Base-by-base conservation (phyloP, 2,797 vertebrate genomes). In the Enteromius mattozi region DNA sequence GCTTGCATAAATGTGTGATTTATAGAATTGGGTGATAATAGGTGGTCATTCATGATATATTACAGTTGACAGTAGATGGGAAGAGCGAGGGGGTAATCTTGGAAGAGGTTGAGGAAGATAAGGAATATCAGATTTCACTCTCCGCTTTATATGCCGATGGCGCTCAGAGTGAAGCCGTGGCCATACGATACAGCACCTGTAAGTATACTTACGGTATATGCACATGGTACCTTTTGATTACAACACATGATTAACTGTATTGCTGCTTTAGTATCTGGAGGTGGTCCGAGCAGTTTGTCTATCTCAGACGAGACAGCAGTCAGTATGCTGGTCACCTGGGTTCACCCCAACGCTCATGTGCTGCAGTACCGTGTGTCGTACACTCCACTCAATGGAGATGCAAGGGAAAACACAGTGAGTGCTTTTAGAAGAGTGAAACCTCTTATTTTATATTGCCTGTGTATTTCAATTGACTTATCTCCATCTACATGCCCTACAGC, bases 81-180 rank as follows among this genome's bases (percentile, higher is more conserved):
- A 92, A 92, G 2, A 94, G 94, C 72, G 94, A 91, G 2, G 93
- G 91, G 0, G 96, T 96, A 0, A 61, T 96, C 71, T 92, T 99
- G 89, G 93, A 96, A 24, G 95, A 93, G 3, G 92, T 99, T 89
- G 94, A 96, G 88, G 95, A 95, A 68, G 95, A 96, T 81, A 94
- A 93, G 0, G 97, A 98, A 78, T 98, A 98, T 79, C 96, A 97
- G 89, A 95, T 99, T 85, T 97, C 97, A 65, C 93, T 99, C 84
- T 97, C 97, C 84, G 97, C 97, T 0, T 95, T 96, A 35, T 98
- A 97, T 86, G 94, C 94, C 37, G 97, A 99, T 0, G 97, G 97
- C 35, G 96, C 97, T 84, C 96, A 94, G 89, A 99, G 97, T 0
- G 96, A 98, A 85, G 96, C 95, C 0, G 95, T 97, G 78, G 96